Conservation (phyloP, 2,888 invertebrate species). For the Sericinus montela region DNA sequence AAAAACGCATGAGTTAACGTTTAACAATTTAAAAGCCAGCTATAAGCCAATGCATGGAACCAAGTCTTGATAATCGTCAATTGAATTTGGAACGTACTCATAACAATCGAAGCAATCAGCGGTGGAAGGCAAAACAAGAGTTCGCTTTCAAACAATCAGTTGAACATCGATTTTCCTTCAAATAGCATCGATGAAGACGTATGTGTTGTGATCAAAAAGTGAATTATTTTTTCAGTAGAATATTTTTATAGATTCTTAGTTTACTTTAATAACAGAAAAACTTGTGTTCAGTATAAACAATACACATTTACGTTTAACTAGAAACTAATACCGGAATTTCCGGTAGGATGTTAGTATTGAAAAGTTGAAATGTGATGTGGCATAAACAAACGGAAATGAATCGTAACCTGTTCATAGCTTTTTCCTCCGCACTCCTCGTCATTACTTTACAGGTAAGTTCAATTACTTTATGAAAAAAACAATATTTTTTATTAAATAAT, state of each 20-base stretch:
- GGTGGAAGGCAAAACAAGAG: conserved; percentile 48
- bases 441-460: conserved; percentile 56
- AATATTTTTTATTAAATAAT: too few relatives aligned
- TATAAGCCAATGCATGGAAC: conserved; percentile 24
- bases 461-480: background rate
- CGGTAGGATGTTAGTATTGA: conserved; percentile 33
- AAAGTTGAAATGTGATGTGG: conserved; percentile 53
- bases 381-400: conserved; percentile 51
- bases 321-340: conserved; percentile 13
- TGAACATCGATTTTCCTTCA: conserved; percentile 25
- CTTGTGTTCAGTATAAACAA: conserved; percentile 6
- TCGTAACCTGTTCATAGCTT: conserved; percentile 48
- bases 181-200: conserved; percentile 16
- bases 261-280: conserved; percentile 1
- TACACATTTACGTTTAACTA: conserved; percentile 1
- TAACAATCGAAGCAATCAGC: conserved; percentile 38
- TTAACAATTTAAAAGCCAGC: conserved; percentile 9
- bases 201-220: conserved; percentile 4
- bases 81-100: conserved; percentile 39
- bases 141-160: conserved; percentile 32
- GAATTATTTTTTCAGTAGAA: background rate
- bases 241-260: background rate
- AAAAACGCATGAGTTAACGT: conserved; percentile 16
- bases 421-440: conserved; percentile 45
- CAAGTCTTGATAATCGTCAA: conserved; percentile 23